These are phyloP conservation scores for Ptilonorhynchus violaceus DNA, from an alignment of 2,113 vertebrate species.

Conservation along the genomic window DNA sequence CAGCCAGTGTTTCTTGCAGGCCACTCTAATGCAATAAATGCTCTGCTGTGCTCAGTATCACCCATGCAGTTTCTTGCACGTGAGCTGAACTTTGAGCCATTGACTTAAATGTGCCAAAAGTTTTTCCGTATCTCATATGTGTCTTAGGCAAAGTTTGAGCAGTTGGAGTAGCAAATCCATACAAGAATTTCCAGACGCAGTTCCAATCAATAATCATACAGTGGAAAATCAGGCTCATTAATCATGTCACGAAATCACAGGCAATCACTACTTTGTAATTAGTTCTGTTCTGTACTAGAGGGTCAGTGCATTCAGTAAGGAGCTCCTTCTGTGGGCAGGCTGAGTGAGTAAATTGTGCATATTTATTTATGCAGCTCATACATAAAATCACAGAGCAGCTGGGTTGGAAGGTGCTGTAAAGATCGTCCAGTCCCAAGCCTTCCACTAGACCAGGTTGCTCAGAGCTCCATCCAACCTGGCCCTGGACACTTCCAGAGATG, in stretches of 20 bases:
- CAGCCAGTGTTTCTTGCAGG: rapidly evolving
- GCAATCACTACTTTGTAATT: background rate
- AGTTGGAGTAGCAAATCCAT: background rate
- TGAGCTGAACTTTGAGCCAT: background rate
- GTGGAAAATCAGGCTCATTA: slow-evolving; percentile 13
- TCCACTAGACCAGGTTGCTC: background rate
- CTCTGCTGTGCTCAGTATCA: background rate
- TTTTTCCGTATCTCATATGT: background rate
- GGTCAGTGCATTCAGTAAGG: background rate
- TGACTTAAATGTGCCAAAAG: background rate
- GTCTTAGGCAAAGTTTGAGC: background rate
- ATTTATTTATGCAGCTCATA: background rate
- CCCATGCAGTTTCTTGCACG: background rate
- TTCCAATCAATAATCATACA: background rate
- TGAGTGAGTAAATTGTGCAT: background rate
- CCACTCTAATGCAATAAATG: background rate
- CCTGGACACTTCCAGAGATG: background rate
- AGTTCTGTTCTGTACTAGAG: background rate
- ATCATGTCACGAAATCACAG: slow-evolving; percentile 4
- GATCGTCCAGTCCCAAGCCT: background rate
- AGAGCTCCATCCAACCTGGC: rapidly evolving
- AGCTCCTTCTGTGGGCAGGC: rapidly evolving
- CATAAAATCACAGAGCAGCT: background rate
- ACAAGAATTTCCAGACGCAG: background rate
- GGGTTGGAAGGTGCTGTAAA: background rate